Evolutionary conservation across 2,888 invertebrate species (phyloP).

Genomic region (Aleiodes leptofemur): DNA sequence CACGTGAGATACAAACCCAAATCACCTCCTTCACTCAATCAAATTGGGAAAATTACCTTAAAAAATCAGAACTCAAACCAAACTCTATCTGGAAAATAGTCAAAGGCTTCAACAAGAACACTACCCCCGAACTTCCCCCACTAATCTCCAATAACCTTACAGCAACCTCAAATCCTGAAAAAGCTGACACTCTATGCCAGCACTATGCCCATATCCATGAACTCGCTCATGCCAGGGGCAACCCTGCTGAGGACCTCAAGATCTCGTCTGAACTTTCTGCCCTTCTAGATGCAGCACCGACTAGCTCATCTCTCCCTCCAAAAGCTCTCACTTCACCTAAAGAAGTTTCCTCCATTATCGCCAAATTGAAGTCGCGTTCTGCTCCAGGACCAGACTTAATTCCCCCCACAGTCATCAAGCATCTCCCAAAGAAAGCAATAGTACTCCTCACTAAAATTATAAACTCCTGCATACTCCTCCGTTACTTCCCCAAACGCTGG

Average conservation of each 20-base stretch:
- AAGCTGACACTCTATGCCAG: neutral
- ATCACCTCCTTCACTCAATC: neutral
- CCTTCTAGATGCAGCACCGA: too few species aligned
- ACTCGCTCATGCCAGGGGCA: too few species aligned
- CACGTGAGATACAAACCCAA: too few species aligned
- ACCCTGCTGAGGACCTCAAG: too few species aligned
- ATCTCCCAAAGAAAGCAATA: neutral
- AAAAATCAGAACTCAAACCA: neutral
- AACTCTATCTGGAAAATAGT: neutral
- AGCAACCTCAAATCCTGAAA: too few species aligned
- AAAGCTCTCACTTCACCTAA: neutral
- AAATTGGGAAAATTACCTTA: neutral
- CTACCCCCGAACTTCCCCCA: neutral
- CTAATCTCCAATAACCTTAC: too few species aligned
- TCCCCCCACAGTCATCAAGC: neutral
- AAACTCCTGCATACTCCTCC: neutral
- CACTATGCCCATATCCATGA: neutral
- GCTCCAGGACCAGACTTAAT: neutral
- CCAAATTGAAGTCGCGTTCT: neutral
- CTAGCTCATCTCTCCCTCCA: neutral
- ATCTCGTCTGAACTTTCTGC: too few species aligned
- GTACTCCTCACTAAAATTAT: neutral
- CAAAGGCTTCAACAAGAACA: neutral
- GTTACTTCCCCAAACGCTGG: slow-evolving; percentile 3
- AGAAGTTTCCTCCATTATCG: neutral